A percentile compares a stretch with the other conserved stretches of the same genome.
Conservation (phyloP, 2,113 vertebrate genomes). For the Eudyptes chrysolophus region DNA sequence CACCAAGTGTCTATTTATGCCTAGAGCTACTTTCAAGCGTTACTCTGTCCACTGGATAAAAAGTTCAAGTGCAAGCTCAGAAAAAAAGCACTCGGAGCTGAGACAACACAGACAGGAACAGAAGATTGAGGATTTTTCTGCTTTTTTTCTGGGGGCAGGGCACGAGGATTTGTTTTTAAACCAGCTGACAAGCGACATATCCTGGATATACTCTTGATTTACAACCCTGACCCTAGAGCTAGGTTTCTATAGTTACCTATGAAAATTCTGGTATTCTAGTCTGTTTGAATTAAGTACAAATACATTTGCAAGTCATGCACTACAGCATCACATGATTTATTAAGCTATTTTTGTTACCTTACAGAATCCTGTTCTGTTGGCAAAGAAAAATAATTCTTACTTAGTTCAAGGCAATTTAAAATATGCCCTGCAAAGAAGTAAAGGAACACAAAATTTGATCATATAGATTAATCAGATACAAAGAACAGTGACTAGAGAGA, state of each 20-base stretch:
- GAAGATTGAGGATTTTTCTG: not conserved
- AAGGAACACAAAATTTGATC: not conserved
- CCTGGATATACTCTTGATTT: not conserved
- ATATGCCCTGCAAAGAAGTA: not conserved
- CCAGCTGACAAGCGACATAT: not conserved
- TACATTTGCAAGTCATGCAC: not conserved
- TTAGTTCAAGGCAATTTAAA: slow-evolving; percentile 30
- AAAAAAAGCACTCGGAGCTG: not conserved
- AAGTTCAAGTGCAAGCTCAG: not conserved
- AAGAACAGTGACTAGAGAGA: not conserved
- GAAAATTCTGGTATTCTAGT: not conserved
- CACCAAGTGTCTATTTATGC: not conserved
- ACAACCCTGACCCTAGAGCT: not conserved
- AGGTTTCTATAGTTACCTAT: not conserved
- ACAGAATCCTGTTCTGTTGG: not conserved
- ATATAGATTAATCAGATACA: not conserved
- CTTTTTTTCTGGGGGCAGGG: not conserved
- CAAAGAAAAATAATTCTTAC: not conserved
- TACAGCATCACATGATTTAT: not conserved
- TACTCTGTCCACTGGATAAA: not conserved
- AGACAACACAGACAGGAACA: not conserved
- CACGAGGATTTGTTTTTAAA: not conserved
- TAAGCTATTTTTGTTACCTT: slow-evolving; percentile 12
- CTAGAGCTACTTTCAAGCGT: not conserved
- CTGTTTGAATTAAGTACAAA: not conserved